phyloP scores from a whole-genome alignment of 2,113 vertebrate species.

The Sapayoa aenigma region DNA sequence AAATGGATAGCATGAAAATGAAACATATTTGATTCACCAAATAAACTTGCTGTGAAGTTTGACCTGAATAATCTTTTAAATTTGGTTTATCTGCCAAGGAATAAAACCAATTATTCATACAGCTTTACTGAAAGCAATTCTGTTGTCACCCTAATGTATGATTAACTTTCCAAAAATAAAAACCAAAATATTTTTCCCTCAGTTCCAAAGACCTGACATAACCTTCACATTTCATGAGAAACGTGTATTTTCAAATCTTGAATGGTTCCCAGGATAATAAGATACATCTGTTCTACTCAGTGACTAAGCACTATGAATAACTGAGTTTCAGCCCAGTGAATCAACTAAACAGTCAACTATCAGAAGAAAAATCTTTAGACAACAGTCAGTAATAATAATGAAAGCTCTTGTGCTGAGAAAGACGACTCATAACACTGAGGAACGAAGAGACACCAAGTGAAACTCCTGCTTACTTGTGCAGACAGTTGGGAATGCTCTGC shows the following conservation, averaged over 20 bases:
- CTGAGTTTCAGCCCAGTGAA: neutral
- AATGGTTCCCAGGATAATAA: neutral
- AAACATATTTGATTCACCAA: neutral
- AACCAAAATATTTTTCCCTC: neutral
- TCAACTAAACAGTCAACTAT: neutral
- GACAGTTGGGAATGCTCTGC: neutral
- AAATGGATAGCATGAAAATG: neutral
- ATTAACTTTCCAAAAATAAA: slow-evolving; percentile 18
- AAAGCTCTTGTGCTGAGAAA: neutral
- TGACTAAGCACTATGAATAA: neutral
- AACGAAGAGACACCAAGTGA: neutral
- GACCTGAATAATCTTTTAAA: neutral
- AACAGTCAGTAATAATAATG: neutral
- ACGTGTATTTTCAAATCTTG: neutral
- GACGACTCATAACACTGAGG: neutral
- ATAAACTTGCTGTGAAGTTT: neutral
- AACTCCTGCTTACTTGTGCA: neutral
- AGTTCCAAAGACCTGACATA: neutral
- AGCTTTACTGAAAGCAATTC: neutral
- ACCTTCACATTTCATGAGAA: neutral
- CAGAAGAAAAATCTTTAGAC: neutral
- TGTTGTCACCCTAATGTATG: neutral
- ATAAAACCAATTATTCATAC: neutral
- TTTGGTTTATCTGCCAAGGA: neutral
- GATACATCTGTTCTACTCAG: neutral